Conservation (phyloP, 2,113 vertebrate genomes). For the Cyanoderma ruficeps region DNA sequence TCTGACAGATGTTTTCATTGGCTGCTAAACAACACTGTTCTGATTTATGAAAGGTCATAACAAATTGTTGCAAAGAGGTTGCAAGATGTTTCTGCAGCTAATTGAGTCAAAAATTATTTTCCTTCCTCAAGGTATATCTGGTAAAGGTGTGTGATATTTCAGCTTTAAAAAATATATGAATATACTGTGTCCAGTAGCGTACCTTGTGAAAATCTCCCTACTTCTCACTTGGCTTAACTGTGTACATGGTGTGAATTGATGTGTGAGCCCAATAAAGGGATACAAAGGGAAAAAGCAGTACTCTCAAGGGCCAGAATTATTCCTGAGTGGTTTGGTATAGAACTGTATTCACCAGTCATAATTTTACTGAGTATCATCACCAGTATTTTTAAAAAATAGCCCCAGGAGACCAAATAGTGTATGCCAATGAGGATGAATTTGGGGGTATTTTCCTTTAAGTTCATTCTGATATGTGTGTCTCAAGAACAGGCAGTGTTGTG, state of each 20-base stretch:
- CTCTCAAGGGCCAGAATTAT: rapidly evolving
- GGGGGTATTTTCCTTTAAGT: background rate
- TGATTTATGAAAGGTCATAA: constrained; percentile 5
- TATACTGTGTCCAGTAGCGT: background rate
- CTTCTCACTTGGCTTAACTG: background rate
- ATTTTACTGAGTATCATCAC: background rate
- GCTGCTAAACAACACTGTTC: constrained; percentile 20
- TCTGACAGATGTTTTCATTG: constrained; percentile 56
- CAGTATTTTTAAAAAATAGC: background rate
- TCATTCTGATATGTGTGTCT: background rate
- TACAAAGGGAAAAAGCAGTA: background rate
- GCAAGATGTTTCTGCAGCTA: background rate
- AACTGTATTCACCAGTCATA: background rate
- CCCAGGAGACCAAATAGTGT: background rate
- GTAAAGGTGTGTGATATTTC: background rate
- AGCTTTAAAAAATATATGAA: background rate
- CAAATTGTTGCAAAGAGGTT: constrained; percentile 6
- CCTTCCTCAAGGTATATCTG: background rate
- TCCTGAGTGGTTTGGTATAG: background rate
- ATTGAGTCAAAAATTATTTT: background rate
- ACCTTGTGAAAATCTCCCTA: background rate
- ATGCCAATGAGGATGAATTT: background rate
- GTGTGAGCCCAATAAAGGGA: background rate
- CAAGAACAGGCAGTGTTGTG: background rate
- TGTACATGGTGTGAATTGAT: background rate